Conservation (phyloP, 2,797 vertebrate genomes). For the Paramormyrops hopkinsi region DNA sequence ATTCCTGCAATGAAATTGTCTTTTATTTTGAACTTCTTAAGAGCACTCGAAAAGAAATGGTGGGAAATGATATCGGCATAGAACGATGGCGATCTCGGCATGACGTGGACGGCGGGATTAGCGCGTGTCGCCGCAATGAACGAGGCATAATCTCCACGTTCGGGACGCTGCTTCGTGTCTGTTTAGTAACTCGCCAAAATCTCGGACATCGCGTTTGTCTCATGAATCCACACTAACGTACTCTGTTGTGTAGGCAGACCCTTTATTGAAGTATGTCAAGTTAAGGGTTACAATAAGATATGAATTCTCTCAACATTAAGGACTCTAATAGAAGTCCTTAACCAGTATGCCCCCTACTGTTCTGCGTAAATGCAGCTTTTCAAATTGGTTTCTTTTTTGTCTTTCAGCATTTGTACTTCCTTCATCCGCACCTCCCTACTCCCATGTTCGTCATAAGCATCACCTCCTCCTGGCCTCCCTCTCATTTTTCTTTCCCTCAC, state of each 20-base stretch:
- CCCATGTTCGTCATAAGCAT: not conserved
- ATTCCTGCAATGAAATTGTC: not conserved
- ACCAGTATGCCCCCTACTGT: not conserved
- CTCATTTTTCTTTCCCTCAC: not conserved
- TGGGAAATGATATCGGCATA: not conserved
- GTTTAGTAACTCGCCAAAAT: not conserved
- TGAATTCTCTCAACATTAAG: not conserved
- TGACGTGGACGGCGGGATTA: not conserved
- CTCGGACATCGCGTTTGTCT: not conserved
- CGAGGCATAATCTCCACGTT: too few species aligned
- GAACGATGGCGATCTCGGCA: not conserved
- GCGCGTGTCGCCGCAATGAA: not conserved
- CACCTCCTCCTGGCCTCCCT: not conserved
- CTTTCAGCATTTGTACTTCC: not conserved
- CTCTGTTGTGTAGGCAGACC: not conserved
- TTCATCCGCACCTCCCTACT: not conserved
- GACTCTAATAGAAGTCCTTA: not conserved
- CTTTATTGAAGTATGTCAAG: not conserved
- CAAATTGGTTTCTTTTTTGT: not conserved
- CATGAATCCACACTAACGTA: not conserved
- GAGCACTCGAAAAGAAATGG: not conserved
- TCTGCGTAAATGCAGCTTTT: not conserved
- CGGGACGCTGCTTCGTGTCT: not conserved
- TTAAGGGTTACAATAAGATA: not conserved
- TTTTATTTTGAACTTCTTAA: slow-evolving; percentile 5